phyloP scores from a whole-genome alignment of 1,140 invertebrate species.

The Pristionchus pacificus region DNA sequence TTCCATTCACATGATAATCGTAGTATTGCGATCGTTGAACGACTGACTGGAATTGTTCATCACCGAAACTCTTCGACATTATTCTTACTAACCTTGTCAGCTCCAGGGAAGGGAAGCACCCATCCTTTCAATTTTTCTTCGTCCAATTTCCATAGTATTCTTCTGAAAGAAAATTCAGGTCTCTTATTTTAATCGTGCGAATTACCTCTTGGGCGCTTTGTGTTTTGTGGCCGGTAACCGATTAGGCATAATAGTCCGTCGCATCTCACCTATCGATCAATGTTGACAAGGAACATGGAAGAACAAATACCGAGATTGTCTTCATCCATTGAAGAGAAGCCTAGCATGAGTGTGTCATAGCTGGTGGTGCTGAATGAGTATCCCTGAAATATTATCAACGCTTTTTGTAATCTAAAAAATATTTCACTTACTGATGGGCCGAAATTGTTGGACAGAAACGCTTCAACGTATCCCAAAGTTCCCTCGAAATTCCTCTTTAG shows the following conservation, averaged over 20 bases:
- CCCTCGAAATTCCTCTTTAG: slow-evolving; percentile 72
- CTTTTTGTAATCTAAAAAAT: not conserved
- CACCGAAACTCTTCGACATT: too few relatives aligned
- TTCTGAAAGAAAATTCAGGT: slow-evolving; percentile 59
- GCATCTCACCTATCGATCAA: too few relatives aligned
- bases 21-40: too few relatives aligned
- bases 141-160: slow-evolving; percentile 64
- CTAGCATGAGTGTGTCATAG: slow-evolving; percentile 54
- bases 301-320: slow-evolving; percentile 52
- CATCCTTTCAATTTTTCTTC: slow-evolving; percentile 67
- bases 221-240: slow-evolving; percentile 50
- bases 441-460: slow-evolving; percentile 29
- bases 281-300: too few relatives aligned
- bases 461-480: slow-evolving; percentile 43
- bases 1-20: too few relatives aligned
- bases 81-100: too few relatives aligned
- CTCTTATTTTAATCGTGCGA: slow-evolving; percentile 26
- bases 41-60: too few relatives aligned
- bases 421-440: slow-evolving; percentile 27
- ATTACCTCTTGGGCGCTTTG: slow-evolving; percentile 38
- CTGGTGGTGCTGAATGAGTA: slow-evolving; percentile 56
- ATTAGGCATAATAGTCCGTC: slow-evolving; percentile 50
- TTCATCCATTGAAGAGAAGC: slow-evolving; percentile 40
- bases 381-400: too few relatives aligned
- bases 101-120: slow-evolving; percentile 73